Evolutionary conservation across 2,888 invertebrate genomes (phyloP).

Genomic region (Globia sparganii): DNA sequence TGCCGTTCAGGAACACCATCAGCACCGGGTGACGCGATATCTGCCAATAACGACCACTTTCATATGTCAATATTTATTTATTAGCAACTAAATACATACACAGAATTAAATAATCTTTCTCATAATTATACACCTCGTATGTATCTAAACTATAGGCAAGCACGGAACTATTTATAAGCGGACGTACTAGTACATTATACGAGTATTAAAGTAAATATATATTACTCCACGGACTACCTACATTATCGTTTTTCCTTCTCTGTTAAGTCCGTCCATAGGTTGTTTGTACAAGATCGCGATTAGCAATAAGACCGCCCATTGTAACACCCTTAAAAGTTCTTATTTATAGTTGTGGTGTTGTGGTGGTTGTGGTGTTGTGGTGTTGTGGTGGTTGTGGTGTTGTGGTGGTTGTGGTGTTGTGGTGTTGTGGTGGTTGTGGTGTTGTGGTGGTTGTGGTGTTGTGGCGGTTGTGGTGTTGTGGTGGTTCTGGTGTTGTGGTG

Average conservation of each 20-base stretch:
- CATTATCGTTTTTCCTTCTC: background rate
- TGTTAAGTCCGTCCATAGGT: background rate
- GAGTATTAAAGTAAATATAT: background rate
- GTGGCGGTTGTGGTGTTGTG: too few relatives aligned
- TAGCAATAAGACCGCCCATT: background rate
- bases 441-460: too few relatives aligned
- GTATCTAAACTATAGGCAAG: background rate
- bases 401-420: too few relatives aligned
- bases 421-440: too few relatives aligned
- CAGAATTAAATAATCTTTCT: background rate
- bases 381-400: too few relatives aligned
- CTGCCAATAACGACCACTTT: conserved; percentile 55
- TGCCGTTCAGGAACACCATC: conserved; percentile 80
- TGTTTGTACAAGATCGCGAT: background rate
- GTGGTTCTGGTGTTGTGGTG: too few relatives aligned
- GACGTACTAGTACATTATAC: background rate
- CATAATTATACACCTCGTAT: background rate
- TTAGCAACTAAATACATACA: background rate
- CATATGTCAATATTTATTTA: background rate
- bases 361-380: too few relatives aligned
- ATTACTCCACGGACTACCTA: background rate
- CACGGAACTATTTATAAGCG: background rate
- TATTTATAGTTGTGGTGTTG: too few relatives aligned
- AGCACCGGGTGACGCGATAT: conserved; percentile 71
- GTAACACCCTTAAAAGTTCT: background rate